Percentiles rank a stretch among this genome's conserved stretches.
These are phyloP conservation scores for Catalaphyllia jardinei DNA, from an alignment of 64 coral and sea anemone genomes.

Conservation along the genomic window DNA sequence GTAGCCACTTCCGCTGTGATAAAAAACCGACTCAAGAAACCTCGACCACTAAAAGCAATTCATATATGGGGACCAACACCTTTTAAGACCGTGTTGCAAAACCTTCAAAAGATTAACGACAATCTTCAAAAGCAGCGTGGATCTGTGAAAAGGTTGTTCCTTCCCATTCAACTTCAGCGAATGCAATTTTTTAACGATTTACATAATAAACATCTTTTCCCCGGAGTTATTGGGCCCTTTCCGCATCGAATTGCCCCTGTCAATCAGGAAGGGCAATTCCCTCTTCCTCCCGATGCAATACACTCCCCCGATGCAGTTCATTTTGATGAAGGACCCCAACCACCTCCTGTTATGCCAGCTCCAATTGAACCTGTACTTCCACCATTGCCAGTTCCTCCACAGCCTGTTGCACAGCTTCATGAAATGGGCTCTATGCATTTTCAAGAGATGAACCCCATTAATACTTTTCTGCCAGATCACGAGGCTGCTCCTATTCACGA, in stretches of 20 bases:
- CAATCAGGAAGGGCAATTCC: neutral
- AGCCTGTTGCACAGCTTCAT: neutral
- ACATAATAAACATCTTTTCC: neutral
- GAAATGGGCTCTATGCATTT: neutral
- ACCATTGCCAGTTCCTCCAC: neutral
- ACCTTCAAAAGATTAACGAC: constrained; percentile 55
- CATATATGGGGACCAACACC: constrained; percentile 88
- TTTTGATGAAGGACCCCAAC: neutral
- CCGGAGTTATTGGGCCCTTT: neutral
- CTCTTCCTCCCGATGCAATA: neutral
- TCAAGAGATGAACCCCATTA: neutral
- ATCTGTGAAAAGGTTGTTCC: constrained; percentile 42
- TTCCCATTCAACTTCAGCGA: constrained; percentile 35
- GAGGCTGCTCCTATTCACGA: neutral
- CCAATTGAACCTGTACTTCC: neutral
- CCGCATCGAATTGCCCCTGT: neutral
- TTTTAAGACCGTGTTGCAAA: constrained; percentile 70
- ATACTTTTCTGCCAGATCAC: neutral
- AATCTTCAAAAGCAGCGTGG: constrained; percentile 52
- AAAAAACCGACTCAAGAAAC: constrained; percentile 66
- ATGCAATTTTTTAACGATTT: constrained; percentile 19
- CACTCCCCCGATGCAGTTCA: neutral
- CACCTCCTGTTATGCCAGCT: neutral
- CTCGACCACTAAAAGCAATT: constrained; percentile 77
- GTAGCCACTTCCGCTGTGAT: constrained; percentile 88